Conservation (phyloP, 2,797 vertebrate genomes). For the Percopsis omiscomaycus region DNA sequence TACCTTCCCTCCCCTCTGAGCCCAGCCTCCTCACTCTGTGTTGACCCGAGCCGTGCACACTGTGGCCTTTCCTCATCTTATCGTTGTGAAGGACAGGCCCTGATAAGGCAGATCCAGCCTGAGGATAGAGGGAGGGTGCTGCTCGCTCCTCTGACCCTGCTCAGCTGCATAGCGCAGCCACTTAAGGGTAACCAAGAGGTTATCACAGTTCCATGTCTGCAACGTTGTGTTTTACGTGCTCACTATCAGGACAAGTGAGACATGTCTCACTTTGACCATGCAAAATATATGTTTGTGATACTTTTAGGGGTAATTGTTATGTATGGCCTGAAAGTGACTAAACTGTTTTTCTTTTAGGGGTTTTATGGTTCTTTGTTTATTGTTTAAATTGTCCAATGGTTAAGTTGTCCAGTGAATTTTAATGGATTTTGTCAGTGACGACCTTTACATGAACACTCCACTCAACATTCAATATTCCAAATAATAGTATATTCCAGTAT, state of each 20-base stretch:
- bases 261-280: slow-evolving; percentile 17
- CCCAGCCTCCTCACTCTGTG: slow-evolving; percentile 66
- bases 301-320: not conserved
- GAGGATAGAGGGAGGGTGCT: slow-evolving; percentile 64
- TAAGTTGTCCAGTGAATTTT: no score
- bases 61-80: slow-evolving; percentile 80
- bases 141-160: slow-evolving; percentile 61
- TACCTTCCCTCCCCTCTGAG: slow-evolving; percentile 63
- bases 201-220: slow-evolving; percentile 52
- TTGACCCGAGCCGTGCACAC: slow-evolving; percentile 69
- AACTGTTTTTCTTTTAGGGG: no score
- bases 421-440: no score
- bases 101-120: slow-evolving; percentile 70
- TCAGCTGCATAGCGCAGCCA: slow-evolving; percentile 66
- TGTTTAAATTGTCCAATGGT: not conserved
- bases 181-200: slow-evolving; percentile 58
- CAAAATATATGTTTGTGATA: slow-evolving; percentile 17
- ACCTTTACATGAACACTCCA: no score
- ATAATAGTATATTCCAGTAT: not conserved
- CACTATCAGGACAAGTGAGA: slow-evolving; percentile 30
- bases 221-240: slow-evolving; percentile 33
- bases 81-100: slow-evolving; percentile 62
- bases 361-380: not conserved
- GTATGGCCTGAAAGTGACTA: not conserved
- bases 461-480: no score